phyloP scores from a whole-genome alignment of 2,797 vertebrate species.

The Pelochelys cantorii region DNA sequence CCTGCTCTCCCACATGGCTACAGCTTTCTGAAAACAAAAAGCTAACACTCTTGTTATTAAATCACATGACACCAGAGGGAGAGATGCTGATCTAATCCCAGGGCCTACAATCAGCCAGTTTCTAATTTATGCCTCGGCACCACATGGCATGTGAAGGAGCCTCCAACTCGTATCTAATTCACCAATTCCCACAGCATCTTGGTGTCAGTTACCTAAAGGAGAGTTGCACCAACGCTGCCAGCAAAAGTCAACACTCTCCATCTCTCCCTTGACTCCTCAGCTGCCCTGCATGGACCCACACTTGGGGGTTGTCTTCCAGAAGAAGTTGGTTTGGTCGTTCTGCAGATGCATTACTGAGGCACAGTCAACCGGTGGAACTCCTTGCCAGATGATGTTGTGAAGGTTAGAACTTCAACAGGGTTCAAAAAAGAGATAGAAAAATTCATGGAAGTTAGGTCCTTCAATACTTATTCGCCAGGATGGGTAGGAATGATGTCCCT shows the following conservation, averaged over 20 bases:
- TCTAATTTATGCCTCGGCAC: conserved; percentile 14
- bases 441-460: no score
- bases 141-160: not conserved
- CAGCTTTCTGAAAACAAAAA: not conserved
- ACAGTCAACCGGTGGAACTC: no score
- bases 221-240: not conserved
- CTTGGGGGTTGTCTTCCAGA: not conserved
- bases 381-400: no score
- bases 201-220: not conserved
- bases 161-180: not conserved
- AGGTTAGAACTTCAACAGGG: no score
- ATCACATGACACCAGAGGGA: not conserved
- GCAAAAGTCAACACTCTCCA: not conserved
- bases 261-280: not conserved
- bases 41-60: not conserved
- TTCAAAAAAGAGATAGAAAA: no score
- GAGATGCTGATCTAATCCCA: not conserved
- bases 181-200: not conserved
- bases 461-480: no score
- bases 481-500: no score
- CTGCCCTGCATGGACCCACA: not conserved
- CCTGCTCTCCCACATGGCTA: no score
- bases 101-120: not conserved
- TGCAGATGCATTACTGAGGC: not conserved
- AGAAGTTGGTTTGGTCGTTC: not conserved